These are phyloP conservation scores for Glossophaga mutica DNA, from an alignment of 2,797 vertebrate species.

Conservation along the genomic window DNA sequence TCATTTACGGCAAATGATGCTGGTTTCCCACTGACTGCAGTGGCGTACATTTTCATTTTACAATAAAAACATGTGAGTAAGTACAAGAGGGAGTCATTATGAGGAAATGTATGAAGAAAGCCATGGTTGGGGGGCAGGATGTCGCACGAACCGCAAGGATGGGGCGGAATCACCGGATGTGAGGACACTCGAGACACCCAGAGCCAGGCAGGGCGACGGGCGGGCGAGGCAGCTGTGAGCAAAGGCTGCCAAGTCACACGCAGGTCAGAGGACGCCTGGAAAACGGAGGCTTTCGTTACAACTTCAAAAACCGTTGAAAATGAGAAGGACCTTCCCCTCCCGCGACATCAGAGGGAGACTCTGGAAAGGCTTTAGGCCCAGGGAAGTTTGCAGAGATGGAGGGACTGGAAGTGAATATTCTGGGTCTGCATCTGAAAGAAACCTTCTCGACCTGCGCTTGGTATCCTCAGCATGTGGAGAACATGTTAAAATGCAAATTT, in stretches of 20 bases:
- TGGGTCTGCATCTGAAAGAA: not conserved
- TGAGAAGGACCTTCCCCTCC: not conserved
- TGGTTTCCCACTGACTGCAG: not conserved
- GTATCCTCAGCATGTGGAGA: not conserved
- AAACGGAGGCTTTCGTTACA: not conserved
- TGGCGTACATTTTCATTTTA: not conserved
- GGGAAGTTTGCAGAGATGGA: not conserved
- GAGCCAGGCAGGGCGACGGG: not conserved
- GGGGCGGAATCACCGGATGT: fast-evolving
- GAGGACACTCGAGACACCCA: fast-evolving
- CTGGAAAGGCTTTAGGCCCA: not conserved
- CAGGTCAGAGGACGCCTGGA: not conserved
- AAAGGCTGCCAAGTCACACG: not conserved
- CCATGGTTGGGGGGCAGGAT: fast-evolving
- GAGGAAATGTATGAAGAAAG: not conserved
- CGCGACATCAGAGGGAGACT: not conserved
- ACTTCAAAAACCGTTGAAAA: slow-evolving; percentile 32
- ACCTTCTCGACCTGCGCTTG: not conserved
- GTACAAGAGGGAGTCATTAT: not conserved
- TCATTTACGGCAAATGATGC: not conserved
- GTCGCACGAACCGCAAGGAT: fast-evolving
- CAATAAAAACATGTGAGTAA: not conserved
- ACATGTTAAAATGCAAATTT: not conserved
- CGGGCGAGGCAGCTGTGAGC: not conserved
- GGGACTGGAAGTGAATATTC: not conserved